These are phyloP conservation scores for Chrysolina americana DNA, from an alignment of 2,888 invertebrate genomes.

Conservation along the genomic window DNA sequence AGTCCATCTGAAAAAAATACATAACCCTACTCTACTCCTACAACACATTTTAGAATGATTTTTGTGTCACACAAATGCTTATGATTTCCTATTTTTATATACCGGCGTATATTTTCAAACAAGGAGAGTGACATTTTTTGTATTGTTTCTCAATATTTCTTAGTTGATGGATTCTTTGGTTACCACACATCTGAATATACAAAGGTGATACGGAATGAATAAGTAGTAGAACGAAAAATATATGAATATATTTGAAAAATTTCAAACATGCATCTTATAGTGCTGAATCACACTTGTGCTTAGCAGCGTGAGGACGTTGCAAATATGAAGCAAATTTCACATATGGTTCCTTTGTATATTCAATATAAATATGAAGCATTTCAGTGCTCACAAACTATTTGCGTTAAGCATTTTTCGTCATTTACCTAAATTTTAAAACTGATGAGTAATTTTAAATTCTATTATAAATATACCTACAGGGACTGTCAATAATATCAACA, in stretches of 20 bases:
- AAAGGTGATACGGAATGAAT: constrained; percentile 11
- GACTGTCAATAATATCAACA: constrained; percentile 63
- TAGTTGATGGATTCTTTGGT: constrained; percentile 9
- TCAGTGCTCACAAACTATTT: constrained; percentile 58
- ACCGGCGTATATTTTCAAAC: background rate
- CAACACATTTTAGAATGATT: constrained; percentile 41
- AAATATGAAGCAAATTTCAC: background rate
- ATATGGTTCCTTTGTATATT: constrained; percentile 33
- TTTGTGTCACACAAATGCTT: constrained; percentile 8
- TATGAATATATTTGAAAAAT: too few species aligned
- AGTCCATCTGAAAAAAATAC: constrained; percentile 32
- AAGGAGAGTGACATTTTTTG: too few species aligned
- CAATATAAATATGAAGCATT: constrained; percentile 59
- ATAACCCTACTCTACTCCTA: constrained; percentile 31
- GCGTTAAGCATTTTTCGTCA: constrained; percentile 27
- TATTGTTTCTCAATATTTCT: background rate
- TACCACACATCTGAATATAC: constrained; percentile 27
- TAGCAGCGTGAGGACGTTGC: too few species aligned
- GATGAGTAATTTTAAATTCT: constrained; percentile 21
- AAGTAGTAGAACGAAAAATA: too few species aligned
- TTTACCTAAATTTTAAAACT: constrained; percentile 18
- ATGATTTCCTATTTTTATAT: background rate
- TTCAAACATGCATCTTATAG: too few species aligned
- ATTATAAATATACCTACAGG: constrained; percentile 46
- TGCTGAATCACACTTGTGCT: too few species aligned